A percentile compares a stretch with the other conserved stretches of the same genome.
These are phyloP conservation scores for Scophthalmus maximus DNA, from an alignment of 2,113 vertebrate genomes.

Conservation along the genomic window DNA sequence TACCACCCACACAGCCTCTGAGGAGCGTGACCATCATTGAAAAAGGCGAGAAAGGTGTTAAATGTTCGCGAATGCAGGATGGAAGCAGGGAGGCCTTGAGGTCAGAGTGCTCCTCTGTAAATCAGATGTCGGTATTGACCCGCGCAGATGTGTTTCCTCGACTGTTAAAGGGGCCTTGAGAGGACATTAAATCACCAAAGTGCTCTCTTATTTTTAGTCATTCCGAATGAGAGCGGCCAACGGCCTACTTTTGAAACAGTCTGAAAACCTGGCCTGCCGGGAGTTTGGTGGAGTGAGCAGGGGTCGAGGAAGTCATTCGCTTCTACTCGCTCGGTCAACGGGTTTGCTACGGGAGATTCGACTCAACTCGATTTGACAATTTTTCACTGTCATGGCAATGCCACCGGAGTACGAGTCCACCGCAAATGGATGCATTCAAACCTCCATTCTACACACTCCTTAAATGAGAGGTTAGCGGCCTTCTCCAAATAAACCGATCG, in stretches of 20 bases:
- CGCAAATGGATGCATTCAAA: slow-evolving; percentile 48
- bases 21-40: background rate
- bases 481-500: slow-evolving; percentile 73
- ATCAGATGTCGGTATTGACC: slow-evolving; percentile 25
- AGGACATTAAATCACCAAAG: slow-evolving; percentile 32
- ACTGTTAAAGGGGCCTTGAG: slow-evolving; percentile 29
- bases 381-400: slow-evolving; percentile 46
- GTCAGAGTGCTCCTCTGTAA: slow-evolving; percentile 29
- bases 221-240: slow-evolving; percentile 40
- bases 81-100: slow-evolving; percentile 13
- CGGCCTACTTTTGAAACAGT: slow-evolving; percentile 35
- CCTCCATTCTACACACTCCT: slow-evolving; percentile 46
- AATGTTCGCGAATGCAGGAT: slow-evolving; percentile 7
- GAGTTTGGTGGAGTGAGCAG: slow-evolving; percentile 38
- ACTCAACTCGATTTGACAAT: slow-evolving; percentile 53
- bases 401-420: slow-evolving; percentile 33
- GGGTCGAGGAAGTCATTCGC: slow-evolving; percentile 37
- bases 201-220: slow-evolving; percentile 38
- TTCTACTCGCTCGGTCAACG: slow-evolving; percentile 20
- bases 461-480: slow-evolving; percentile 66
- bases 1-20: background rate
- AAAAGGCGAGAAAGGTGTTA: slow-evolving; percentile 13
- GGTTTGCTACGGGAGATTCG: slow-evolving; percentile 24
- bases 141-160: slow-evolving; percentile 28
- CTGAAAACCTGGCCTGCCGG: slow-evolving; percentile 39